These are phyloP conservation scores for Chamaetylas fuelleborni DNA, from an alignment of 2,113 vertebrate genomes.

Conservation along the genomic window DNA sequence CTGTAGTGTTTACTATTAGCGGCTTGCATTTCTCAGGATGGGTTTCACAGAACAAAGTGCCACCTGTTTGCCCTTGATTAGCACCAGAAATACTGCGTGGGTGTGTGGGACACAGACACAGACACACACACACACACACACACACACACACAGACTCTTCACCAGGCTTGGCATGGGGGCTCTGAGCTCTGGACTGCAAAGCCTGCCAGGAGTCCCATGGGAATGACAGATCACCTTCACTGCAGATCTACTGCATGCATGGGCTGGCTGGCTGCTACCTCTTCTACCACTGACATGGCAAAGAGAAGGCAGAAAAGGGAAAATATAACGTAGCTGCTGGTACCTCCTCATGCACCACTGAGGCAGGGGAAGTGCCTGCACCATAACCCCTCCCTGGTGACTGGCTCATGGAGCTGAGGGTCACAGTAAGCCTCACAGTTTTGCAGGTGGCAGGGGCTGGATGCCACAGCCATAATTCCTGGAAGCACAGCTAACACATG, in stretches of 20 bases:
- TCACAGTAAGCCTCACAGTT: rapidly evolving
- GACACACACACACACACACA: background rate
- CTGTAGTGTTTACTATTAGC: background rate
- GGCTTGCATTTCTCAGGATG: background rate
- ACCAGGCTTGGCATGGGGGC: background rate
- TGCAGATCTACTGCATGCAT: background rate
- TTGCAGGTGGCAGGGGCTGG: background rate
- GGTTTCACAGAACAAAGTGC: background rate
- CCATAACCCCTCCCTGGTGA: background rate
- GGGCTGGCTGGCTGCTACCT: background rate
- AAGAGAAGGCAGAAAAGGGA: background rate
- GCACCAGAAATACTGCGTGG: background rate
- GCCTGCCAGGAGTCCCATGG: background rate
- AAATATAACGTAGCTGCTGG: background rate
- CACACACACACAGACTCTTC: background rate
- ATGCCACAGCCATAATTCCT: background rate
- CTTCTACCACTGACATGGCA: background rate
- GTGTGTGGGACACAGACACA: background rate
- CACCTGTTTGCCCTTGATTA: background rate
- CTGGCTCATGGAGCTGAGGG: background rate
- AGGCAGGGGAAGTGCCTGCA: background rate
- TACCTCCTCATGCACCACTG: rapidly evolving
- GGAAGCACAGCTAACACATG: background rate
- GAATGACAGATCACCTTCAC: background rate
- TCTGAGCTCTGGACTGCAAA: background rate